phyloP scores from a whole-genome alignment of 1,140 invertebrate genomes.

The Hestina assimilis region DNA sequence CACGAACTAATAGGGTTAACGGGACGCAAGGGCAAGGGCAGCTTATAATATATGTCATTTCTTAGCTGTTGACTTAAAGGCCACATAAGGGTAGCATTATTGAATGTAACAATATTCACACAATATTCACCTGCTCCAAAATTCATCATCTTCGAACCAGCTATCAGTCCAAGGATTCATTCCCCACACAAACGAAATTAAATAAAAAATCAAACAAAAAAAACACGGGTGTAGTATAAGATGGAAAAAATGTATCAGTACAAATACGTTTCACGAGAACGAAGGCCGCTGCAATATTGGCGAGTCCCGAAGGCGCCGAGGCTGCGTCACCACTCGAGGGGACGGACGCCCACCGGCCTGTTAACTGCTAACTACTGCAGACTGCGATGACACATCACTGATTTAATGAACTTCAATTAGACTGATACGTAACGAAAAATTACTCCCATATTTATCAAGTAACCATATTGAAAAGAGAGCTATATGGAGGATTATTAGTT shows the following conservation, averaged over 20 bases:
- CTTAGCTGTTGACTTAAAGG: not conserved
- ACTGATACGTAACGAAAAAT: too few relatives aligned
- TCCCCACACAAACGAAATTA: not conserved
- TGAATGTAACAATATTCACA: not conserved
- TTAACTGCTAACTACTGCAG: constrained; percentile 8
- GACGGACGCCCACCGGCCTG: constrained; percentile 7
- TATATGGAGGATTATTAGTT: too few relatives aligned
- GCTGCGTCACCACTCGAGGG: constrained; percentile 15
- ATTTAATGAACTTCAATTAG: not conserved
- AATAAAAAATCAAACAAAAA: too few relatives aligned
- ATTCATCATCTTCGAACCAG: constrained; percentile 10
- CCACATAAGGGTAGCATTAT: not conserved
- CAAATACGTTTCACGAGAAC: constrained; percentile 5
- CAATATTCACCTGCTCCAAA: constrained; percentile 11
- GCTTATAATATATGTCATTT: not conserved
- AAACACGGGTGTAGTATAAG: not conserved
- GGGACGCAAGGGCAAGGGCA: constrained; percentile 14
- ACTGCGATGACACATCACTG: not conserved
- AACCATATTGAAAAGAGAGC: too few relatives aligned
- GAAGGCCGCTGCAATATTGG: constrained; percentile 25
- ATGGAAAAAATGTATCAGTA: not conserved
- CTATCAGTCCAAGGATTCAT: constrained; percentile 16
- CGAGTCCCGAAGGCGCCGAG: constrained; percentile 19
- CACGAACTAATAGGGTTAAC: not conserved
- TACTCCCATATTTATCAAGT: too few relatives aligned